Evolutionary conservation across 2,113 vertebrate species (phyloP), one percentile per base, ranked within the genome.

Genomic region (Bufo bufo): DNA sequence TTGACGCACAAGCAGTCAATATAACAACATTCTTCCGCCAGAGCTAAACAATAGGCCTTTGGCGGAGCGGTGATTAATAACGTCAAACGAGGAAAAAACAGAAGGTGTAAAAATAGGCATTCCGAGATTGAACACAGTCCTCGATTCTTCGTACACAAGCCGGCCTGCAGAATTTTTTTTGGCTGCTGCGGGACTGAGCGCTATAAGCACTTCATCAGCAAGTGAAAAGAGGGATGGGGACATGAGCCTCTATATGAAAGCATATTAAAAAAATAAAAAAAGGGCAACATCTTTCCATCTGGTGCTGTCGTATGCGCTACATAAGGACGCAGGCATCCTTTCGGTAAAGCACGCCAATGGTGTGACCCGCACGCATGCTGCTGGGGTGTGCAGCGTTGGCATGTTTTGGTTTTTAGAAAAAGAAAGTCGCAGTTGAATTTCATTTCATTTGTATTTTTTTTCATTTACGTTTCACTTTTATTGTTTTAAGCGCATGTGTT

Each of bases 11-110:
- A 96, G 93, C 95, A 95, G 94, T 94, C 94, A 95, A 95, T 96
- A 96, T 95, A 96, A 96, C 95, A 96, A 96, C 95, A 96, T 96
- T 96, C 96, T 95, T 96, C 95, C 94, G 90, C 89, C 93, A 94
- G 95, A 95, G 93, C 94, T 93, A 95, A 96, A 95, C 95, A 91
- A 96, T 96, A 93, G 96, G 93, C 92, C 95, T 95, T 94, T 95
- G 94, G 93, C 94, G 93, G 92, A 92, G 90, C 91, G 45, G 84
- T 93, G 94, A 94, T 91, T 92, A 95, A 94, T 92, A 93, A 94
- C 93, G 94, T 95, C 95, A 96, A 93, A 94, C 92, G 91, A 92
- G 91, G 93, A 93, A 95, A 95, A 95, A 96, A 95, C 95, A 95
- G 94, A 66, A 91, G 92, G 94, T 93, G 93, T 95, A 96, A 96